Evolutionary conservation across 2,113 vertebrate species (phyloP), one percentile per base, ranked within the genome.

Genomic region (Xenus cinereus): DNA sequence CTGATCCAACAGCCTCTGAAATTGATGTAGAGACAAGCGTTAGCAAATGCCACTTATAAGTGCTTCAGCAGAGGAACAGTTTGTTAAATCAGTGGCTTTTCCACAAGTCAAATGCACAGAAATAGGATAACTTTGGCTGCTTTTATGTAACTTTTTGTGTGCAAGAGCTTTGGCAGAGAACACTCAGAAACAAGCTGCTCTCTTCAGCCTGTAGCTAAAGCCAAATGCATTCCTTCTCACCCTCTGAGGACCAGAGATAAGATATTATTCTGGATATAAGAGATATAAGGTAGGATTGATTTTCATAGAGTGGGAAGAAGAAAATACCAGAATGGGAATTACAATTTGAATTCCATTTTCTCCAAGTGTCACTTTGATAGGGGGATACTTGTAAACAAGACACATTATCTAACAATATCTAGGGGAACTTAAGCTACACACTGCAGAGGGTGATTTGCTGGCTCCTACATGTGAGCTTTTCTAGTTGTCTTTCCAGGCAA

Each of bases 61-160:
- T 82, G 53, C 57, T 94, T 81, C 91, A 92, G 81, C 50, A 82
- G 74, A 92, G 48, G 73, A 96, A 62, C 41, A 54, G 81, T 72
- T 96, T n/a, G 77, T 93, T 94, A 79, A 91, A 91, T 83, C 9
- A 17, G 66, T 64, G 39, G 2, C 26, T 95, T 86, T 86, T 82
- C 35, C 50, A 50, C 39, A 66, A 93, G 50, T 80, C 22, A 59
- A 59, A 92, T 41, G 16, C 20, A 32, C 53, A 12, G 6, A 78
- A 93, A 67, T 21, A 59, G n/a, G 51, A 64, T 80, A 77, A 84
- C 82, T 92, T 79, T 84, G 26, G 56, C 35, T n/a, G 48, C 23
- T 82, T 94, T 95, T 89, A 89, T 28, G 12, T 81, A 91, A 89
- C 14, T 48, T 79, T 37, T 16, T 83, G 35, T 68, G 78, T 62